These are phyloP conservation scores for Drosophila vallismaia DNA, from an alignment of 2,888 invertebrate species.

Conservation along the genomic window DNA sequence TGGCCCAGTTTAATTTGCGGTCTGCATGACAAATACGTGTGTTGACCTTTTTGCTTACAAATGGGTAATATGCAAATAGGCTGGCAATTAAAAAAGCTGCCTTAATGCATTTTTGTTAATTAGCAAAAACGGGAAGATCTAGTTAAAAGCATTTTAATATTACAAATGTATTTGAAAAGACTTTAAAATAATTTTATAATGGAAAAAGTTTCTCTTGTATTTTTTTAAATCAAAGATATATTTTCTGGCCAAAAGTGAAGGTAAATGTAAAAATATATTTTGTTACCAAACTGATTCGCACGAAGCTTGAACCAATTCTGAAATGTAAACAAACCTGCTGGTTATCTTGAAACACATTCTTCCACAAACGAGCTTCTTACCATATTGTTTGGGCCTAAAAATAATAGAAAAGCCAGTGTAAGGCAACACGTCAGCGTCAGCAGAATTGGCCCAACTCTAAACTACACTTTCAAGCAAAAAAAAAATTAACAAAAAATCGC, in stretches of 20 bases:
- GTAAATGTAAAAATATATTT: not conserved
- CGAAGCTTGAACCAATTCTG: not conserved
- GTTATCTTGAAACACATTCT: conserved; percentile 18
- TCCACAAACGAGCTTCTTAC: conserved; percentile 12
- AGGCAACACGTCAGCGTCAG: conserved; percentile 65
- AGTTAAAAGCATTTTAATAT: not conserved
- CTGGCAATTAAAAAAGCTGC: conserved; percentile 40
- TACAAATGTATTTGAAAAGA: not conserved
- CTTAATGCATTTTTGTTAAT: conserved; percentile 31
- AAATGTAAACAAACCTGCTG: conserved; percentile 12
- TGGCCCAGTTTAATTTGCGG: conserved; percentile 57
- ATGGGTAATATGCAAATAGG: conserved; percentile 41
- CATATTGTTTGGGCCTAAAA: conserved; percentile 46
- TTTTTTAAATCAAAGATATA: not conserved
- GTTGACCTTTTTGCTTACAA: conserved; percentile 35
- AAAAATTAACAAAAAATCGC: not conserved
- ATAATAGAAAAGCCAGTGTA: conserved; percentile 40
- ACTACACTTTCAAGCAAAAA: conserved; percentile 22
- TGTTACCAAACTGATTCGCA: not conserved
- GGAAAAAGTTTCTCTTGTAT: not conserved
- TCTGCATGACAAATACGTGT: conserved; percentile 54
- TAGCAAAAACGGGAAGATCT: conserved; percentile 12
- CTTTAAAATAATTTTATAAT: not conserved
- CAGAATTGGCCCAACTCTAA: conserved; percentile 52
- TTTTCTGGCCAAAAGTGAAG: not conserved